Conservation (phyloP, 2,113 vertebrate genomes). For the Calyptommatus sinebrachiatus region DNA sequence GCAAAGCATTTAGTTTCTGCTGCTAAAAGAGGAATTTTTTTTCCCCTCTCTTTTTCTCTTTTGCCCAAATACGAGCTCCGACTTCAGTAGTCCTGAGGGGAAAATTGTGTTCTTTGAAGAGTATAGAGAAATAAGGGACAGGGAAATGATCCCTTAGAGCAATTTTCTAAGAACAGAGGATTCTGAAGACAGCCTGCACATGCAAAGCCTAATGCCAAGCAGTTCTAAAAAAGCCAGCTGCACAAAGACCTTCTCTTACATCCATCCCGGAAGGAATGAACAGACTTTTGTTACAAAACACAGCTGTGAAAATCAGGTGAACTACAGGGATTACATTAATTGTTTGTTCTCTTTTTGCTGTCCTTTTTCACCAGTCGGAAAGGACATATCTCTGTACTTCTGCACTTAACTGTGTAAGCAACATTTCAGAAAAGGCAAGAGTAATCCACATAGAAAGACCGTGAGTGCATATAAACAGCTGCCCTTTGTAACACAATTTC, state of each 20-base stretch:
- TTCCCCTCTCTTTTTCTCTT: neutral
- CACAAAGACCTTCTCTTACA: neutral
- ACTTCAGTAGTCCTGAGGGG: neutral
- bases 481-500: too few relatives aligned
- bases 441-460: neutral
- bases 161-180: conserved; percentile 5
- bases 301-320: conserved; percentile 1
- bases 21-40: neutral
- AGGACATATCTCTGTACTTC: neutral
- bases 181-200: neutral
- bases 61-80: neutral
- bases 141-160: neutral
- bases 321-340: neutral
- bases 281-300: neutral
- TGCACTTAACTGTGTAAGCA: neutral
- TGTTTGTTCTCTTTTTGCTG: neutral
- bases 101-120: conserved; percentile 19
- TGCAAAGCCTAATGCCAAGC: neutral
- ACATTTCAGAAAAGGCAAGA: neutral
- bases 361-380: neutral
- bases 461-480: too few relatives aligned
- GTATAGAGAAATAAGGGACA: conserved; percentile 5
- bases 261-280: neutral
- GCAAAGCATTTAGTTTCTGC: neutral
- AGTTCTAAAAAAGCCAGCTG: neutral